A percentile compares a stretch with the other conserved stretches of the same genome.
These are phyloP conservation scores for Crossocerus cetratus DNA, from an alignment of 2,888 invertebrate genomes.

Conservation along the genomic window DNA sequence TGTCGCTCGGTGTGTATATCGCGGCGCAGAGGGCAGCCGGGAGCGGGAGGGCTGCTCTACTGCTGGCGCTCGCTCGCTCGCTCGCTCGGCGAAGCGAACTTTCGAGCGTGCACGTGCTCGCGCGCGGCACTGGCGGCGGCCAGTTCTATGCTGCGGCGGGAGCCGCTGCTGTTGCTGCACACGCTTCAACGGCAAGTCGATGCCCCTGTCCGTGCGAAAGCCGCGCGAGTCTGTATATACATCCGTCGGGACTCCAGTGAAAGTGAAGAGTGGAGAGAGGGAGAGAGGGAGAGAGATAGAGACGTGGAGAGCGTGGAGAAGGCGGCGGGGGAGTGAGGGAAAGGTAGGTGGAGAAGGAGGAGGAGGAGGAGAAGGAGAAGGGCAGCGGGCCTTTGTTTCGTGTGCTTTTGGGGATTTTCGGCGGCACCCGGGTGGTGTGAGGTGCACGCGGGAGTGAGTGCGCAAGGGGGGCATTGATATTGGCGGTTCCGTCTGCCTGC, in stretches of 20 bases:
- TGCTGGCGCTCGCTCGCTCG: slow-evolving; percentile 19
- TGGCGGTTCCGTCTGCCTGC: slow-evolving; percentile 59
- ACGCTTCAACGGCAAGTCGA: slow-evolving; percentile 36
- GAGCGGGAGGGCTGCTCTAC: slow-evolving; percentile 8
- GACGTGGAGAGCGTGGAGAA: slow-evolving; percentile 19
- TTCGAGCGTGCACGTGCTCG: slow-evolving; percentile 35
- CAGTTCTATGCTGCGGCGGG: background rate
- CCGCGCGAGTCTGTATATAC: slow-evolving; percentile 36
- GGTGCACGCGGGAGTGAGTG: slow-evolving; percentile 49
- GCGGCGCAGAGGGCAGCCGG: background rate
- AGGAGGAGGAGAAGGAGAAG: slow-evolving; percentile 51
- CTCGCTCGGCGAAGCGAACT: slow-evolving; percentile 28
- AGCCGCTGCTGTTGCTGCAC: slow-evolving; percentile 5
- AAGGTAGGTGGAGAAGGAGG: slow-evolving; percentile 11
- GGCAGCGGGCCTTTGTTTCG: slow-evolving; percentile 64
- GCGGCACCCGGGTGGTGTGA: slow-evolving; percentile 60
- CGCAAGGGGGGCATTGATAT: slow-evolving; percentile 62
- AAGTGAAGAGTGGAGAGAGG: slow-evolving; percentile 26
- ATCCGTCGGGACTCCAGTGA: slow-evolving; percentile 37
- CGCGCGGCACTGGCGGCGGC: background rate
- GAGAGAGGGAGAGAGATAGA: slow-evolving; percentile 15
- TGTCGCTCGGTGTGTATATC: background rate
- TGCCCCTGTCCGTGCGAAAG: slow-evolving; percentile 20
- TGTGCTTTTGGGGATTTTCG: slow-evolving; percentile 69
- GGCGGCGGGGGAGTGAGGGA: slow-evolving; percentile 18